Evolutionary conservation across 2,888 invertebrate genomes (phyloP).

Genomic region (Anoplius nigerrimus): DNA sequence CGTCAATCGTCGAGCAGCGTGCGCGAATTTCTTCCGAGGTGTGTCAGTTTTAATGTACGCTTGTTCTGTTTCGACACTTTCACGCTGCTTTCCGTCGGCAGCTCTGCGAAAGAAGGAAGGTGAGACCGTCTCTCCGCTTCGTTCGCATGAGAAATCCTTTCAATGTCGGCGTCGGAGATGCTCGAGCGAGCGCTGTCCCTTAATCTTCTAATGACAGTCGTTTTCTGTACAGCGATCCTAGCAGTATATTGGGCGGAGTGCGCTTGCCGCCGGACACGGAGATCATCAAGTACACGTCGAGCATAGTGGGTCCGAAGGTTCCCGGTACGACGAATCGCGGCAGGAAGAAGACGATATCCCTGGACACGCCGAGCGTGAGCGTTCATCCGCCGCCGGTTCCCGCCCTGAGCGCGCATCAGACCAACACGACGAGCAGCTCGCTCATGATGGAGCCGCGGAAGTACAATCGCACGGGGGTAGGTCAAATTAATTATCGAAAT

Average conservation of each 20-base stretch:
- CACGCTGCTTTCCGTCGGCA: constrained; percentile 53
- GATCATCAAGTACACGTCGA: constrained; percentile 93
- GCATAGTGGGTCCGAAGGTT: constrained; percentile 90
- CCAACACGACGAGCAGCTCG: constrained; percentile 64
- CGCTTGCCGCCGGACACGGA: constrained; percentile 92
- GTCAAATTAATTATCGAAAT: constrained; percentile 15
- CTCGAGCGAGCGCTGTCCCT: too few species aligned
- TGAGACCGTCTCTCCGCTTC: constrained; percentile 46
- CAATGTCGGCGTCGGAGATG: too few species aligned
- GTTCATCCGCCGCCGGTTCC: constrained; percentile 77
- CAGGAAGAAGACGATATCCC: constrained; percentile 90
- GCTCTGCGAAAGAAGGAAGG: constrained; percentile 73
- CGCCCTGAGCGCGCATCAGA: constrained; percentile 67
- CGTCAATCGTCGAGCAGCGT: too few species aligned
- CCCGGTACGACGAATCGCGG: constrained; percentile 90
- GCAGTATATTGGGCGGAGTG: constrained; percentile 88
- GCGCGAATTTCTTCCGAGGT: too few species aligned
- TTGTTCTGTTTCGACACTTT: constrained; percentile 32
- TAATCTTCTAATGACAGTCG: not conserved
- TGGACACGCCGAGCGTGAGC: constrained; percentile 84
- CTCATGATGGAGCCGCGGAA: constrained; percentile 76
- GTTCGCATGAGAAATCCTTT: not conserved
- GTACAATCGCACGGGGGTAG: constrained; percentile 66
- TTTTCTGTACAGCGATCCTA: constrained; percentile 82
- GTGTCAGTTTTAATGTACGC: too few species aligned